Evolutionary conservation across 2,113 vertebrate genomes (phyloP).

Genomic region (Parus major): DNA sequence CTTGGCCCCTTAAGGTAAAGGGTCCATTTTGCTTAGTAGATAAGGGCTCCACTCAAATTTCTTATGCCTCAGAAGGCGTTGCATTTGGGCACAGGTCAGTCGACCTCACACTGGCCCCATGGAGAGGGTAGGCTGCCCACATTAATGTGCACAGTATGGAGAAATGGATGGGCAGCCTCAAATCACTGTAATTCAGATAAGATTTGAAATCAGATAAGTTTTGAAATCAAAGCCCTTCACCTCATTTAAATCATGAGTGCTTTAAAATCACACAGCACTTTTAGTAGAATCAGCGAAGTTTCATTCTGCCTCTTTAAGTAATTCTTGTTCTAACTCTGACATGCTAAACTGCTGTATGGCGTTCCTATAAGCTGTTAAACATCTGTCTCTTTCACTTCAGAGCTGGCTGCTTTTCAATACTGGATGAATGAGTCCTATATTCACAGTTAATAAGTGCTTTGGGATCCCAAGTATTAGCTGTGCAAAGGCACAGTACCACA

Average conservation of each 20-base stretch:
- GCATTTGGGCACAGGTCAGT: neutral
- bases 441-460: slow-evolving; percentile 66
- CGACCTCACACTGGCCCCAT: neutral
- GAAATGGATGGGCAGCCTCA: neutral
- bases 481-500: slow-evolving; percentile 30
- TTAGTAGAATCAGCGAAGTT: slow-evolving; percentile 16
- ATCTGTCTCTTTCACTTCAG: slow-evolving; percentile 61
- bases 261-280: slow-evolving; percentile 9
- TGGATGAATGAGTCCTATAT: slow-evolving; percentile 55
- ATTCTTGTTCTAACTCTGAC: slow-evolving; percentile 42
- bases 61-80: neutral
- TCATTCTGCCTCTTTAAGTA: slow-evolving; percentile 38
- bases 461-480: slow-evolving; percentile 49
- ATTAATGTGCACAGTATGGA: neutral
- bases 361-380: slow-evolving; percentile 52
- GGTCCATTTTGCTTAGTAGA: neutral
- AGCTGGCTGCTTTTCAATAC: slow-evolving; percentile 49
- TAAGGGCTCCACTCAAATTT: neutral
- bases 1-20: neutral
- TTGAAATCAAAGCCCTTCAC: neutral
- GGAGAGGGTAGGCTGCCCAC: neutral
- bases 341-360: neutral
- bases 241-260: neutral
- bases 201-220: slow-evolving; percentile 1
- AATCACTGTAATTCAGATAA: neutral